Base-by-base conservation (phyloP, 2,113 vertebrate species). In the Vulpes lagopus region DNA sequence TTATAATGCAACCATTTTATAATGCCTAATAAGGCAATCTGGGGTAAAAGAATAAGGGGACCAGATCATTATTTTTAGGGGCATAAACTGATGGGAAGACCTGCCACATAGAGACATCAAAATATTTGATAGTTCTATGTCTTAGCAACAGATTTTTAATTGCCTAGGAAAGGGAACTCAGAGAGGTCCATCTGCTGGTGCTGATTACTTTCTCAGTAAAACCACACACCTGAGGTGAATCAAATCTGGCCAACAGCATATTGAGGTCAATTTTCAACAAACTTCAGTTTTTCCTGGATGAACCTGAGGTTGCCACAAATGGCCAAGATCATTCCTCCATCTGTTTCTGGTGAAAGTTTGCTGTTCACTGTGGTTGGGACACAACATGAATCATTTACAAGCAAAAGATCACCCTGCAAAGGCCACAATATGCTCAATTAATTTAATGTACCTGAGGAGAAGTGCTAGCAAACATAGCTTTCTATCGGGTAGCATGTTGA, bases 371-470 rank as follows among this genome's bases (percentile, higher is more conserved):
- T 83, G 73, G 91, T 97, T 43, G 43, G 43, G 60, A 97, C 59
- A 8, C 30, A 27, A 94, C 76, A 97, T 22, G 55, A 98, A 97
- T 96, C 78, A 97, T 94, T 98, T 98, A 96, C 65, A 96, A 97
- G 94, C 96, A 97, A 98, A 98, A 97, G 57, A 95, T 67, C 84
- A 78, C 2, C 27, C 53, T 87, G 94, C 60, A 97, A 92, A 94
- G 74, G 86, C 97, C 51, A 92, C 84, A 96, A 97, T 53, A 76
- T 0, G 1, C 71, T 97, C 25, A 0, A 94, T 98, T 98, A 98
- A 98, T 98, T 98, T 97, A 98, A 97, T 2, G 0, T 91, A 97
- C 84, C 93, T 95, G 80, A 98, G 94, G 98, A 98, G 53, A 96
- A 95, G 73, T 76, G 38, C n/a, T 79, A 97, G 85, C n/a, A 97